These are phyloP conservation scores for Macaria notata DNA, from an alignment of 2,888 invertebrate genomes.

Conservation along the genomic window DNA sequence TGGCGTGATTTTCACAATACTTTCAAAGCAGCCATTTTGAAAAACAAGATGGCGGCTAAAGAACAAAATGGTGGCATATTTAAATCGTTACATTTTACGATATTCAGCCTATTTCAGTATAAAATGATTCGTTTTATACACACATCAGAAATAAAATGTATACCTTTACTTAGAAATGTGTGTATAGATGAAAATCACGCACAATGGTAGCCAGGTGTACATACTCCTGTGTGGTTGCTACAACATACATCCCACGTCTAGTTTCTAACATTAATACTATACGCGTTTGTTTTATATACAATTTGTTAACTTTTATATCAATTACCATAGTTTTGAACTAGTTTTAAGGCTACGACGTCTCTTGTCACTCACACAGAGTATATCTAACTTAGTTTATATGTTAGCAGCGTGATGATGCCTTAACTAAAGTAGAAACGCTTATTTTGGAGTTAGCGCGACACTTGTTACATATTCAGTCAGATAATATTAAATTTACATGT, in stretches of 20 bases:
- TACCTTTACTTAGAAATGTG: too few species aligned
- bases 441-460: conserved; percentile 44
- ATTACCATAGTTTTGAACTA: conserved; percentile 80
- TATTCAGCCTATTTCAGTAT: neutral
- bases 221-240: conserved; percentile 50
- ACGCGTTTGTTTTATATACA: conserved; percentile 66
- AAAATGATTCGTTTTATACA: neutral
- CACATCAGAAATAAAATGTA: too few species aligned
- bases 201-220: conserved; percentile 45
- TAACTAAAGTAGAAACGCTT: conserved; percentile 37
- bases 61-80: neutral
- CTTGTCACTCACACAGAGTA: conserved; percentile 69
- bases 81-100: neutral
- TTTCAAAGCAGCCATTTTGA: conserved; percentile 28
- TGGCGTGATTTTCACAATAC: conserved; percentile 32
- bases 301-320: conserved; percentile 55
- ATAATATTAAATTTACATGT: too few species aligned
- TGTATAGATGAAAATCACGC: conserved; percentile 25
- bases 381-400: conserved; percentile 54
- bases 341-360: conserved; percentile 80
- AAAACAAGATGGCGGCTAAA: conserved; percentile 21
- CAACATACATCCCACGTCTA: conserved; percentile 65
- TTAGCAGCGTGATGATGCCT: conserved; percentile 57
- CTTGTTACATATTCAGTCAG: neutral
- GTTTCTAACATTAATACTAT: conserved; percentile 69